These are phyloP conservation scores for Flabesymbios commensalis DNA, from an alignment of 2,888 invertebrate species.

Conservation along the genomic window DNA sequence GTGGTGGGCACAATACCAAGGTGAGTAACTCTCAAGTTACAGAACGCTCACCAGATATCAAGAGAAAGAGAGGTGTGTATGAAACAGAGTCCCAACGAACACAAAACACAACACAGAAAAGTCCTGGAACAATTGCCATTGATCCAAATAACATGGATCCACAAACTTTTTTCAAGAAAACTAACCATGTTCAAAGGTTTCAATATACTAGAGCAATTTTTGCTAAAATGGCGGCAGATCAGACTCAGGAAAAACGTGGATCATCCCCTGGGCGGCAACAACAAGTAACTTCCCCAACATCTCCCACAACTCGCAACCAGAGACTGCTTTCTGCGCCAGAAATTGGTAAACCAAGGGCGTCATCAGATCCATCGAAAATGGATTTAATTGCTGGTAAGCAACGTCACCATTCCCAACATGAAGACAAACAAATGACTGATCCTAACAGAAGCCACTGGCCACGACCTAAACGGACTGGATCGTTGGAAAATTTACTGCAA, in stretches of 20 bases:
- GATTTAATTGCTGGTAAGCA: not conserved
- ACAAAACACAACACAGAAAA: not conserved
- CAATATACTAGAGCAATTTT: constrained; percentile 56
- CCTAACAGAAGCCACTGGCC: not conserved
- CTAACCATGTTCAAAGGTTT: constrained; percentile 54
- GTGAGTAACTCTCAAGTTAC: not conserved
- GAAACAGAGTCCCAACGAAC: not conserved
- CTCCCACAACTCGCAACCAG: not conserved
- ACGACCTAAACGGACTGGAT: constrained; percentile 3
- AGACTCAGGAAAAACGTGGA: not conserved
- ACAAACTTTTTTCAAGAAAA: not conserved
- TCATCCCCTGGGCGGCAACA: not conserved
- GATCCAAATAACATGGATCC: not conserved
- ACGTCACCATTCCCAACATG: not conserved
- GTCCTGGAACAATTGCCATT: not conserved
- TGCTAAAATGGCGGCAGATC: constrained; percentile 55
- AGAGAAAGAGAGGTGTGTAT: not conserved
- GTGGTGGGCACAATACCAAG: not conserved
- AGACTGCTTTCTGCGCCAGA: not conserved
- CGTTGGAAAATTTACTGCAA: constrained; percentile 7
- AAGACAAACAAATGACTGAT: not conserved
- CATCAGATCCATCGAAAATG: constrained; percentile 11
- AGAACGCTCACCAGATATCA: constrained; percentile 1
- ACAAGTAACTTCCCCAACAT: constrained; percentile 7
- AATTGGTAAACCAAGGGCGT: constrained; percentile 1